These are phyloP conservation scores for Drosophila algonquin DNA, from an alignment of 2,888 invertebrate species.

Conservation along the genomic window DNA sequence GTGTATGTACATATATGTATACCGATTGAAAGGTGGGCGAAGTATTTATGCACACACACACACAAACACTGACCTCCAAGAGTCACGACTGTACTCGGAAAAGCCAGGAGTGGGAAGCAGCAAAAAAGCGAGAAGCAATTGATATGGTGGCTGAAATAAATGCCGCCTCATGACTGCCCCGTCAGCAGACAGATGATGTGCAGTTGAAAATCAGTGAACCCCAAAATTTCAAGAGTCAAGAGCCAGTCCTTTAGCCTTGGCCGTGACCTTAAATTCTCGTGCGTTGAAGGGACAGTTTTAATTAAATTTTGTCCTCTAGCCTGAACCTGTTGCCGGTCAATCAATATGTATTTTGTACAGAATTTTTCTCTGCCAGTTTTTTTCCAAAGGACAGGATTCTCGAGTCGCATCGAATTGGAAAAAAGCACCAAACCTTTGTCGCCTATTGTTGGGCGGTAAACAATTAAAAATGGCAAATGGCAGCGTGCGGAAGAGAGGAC, in stretches of 20 bases:
- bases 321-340: conserved; percentile 30
- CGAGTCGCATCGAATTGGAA: conserved; percentile 18
- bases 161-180: conserved; percentile 49
- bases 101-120: too few species aligned
- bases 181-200: conserved; percentile 70
- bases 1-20: not conserved
- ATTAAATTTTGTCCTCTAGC: not conserved
- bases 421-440: conserved; percentile 25
- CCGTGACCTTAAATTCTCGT: conserved; percentile 7
- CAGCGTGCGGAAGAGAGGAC: conserved; percentile 1
- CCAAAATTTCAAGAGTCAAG: conserved; percentile 20
- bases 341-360: conserved; percentile 27
- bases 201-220: conserved; percentile 50
- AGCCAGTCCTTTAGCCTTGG: conserved; percentile 2
- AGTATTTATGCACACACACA: conserved; percentile 44
- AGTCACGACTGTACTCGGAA: conserved; percentile 13
- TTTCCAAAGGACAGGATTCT: conserved; percentile 18
- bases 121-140: not conserved
- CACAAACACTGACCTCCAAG: conserved; percentile 12
- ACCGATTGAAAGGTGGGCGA: conserved; percentile 9
- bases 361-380: not conserved
- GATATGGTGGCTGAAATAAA: conserved; percentile 25
- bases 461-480: conserved; percentile 49
- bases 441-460: conserved; percentile 40
- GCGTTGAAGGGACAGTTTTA: conserved; percentile 3